Percentiles rank a stretch among this genome's conserved stretches.
These are phyloP conservation scores for Calliopsis andreniformis DNA, from an alignment of 1,140 invertebrate genomes.

Conservation along the genomic window DNA sequence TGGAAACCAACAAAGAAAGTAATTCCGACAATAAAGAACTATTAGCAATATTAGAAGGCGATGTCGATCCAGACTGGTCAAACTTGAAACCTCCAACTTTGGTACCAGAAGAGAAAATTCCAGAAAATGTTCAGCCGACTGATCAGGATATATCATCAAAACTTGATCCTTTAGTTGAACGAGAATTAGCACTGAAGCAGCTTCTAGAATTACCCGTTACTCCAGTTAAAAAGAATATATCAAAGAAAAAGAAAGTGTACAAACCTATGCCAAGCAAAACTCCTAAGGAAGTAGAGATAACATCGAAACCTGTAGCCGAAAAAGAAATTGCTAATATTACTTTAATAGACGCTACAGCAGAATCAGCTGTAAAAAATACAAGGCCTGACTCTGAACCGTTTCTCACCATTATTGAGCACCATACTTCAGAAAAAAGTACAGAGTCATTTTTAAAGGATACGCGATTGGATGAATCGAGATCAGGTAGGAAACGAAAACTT, in stretches of 20 bases:
- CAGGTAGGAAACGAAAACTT: slow-evolving; percentile 77
- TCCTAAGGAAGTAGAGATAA: slow-evolving; percentile 11
- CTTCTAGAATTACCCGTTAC: slow-evolving; percentile 78
- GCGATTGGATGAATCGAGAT: slow-evolving; percentile 73
- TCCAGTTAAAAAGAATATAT: slow-evolving; percentile 65
- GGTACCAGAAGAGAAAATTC: slow-evolving; percentile 57
- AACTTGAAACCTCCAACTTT: slow-evolving; percentile 74
- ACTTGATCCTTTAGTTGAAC: slow-evolving; percentile 78
- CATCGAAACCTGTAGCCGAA: background rate
- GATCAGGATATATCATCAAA: slow-evolving; percentile 64
- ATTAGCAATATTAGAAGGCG: slow-evolving; percentile 80
- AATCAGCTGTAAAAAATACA: slow-evolving; percentile 40
- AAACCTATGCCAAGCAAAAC: slow-evolving; percentile 38
- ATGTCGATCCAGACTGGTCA: slow-evolving; percentile 80
- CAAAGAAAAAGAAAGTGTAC: slow-evolving; percentile 55
- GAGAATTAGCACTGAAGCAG: slow-evolving; percentile 82
- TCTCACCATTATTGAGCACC: slow-evolving; percentile 17
- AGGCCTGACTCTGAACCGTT: background rate
- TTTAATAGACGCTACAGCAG: slow-evolving; percentile 45
- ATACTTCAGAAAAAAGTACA: slow-evolving; percentile 20
- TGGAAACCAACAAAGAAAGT: slow-evolving; percentile 30
- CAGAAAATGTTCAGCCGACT: slow-evolving; percentile 23
- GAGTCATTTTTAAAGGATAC: slow-evolving; percentile 25
- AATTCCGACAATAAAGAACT: slow-evolving; percentile 78
- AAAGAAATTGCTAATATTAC: slow-evolving; percentile 40